Percentiles rank a stretch among this genome's conserved stretches.
These are phyloP conservation scores for Clarias gariepinus DNA, from an alignment of 2,113 vertebrate genomes.

Conservation along the genomic window DNA sequence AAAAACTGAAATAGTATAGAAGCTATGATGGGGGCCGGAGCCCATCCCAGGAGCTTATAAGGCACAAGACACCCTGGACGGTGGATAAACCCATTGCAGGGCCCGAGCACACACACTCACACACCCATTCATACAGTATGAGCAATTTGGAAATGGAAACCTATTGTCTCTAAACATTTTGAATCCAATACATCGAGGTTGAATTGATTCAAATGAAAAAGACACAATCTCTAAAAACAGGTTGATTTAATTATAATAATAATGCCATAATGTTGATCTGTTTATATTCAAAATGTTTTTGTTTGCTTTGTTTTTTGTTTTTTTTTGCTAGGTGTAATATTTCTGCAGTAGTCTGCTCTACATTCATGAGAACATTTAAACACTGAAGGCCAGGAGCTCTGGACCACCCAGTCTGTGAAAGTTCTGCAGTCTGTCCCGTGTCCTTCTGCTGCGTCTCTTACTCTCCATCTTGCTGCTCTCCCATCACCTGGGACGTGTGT, in stretches of 20 bases:
- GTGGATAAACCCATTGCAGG: no score
- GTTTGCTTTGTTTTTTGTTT: background rate
- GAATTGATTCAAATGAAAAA: background rate
- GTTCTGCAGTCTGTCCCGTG: constrained; percentile 51
- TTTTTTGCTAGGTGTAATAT: background rate
- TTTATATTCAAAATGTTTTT: background rate
- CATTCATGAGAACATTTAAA: constrained; percentile 3
- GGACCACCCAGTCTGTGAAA: constrained; percentile 20
- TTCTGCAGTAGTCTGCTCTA: background rate
- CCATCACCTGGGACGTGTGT: constrained; percentile 29
- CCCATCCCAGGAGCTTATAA: no score
- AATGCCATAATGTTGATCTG: background rate
- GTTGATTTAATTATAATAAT: background rate
- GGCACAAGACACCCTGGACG: no score
- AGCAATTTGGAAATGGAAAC: no score
- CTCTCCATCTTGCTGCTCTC: background rate
- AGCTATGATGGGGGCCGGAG: no score
- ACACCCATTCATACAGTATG: no score
- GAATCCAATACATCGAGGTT: no score
- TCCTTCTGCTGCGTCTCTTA: constrained; percentile 35
- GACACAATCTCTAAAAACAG: background rate
- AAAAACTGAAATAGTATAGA: no score
- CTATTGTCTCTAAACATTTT: background rate
- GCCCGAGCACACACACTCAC: no score
- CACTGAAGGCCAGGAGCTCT: background rate